These are phyloP conservation scores for Matsumurasca onukii DNA, from an alignment of 1,140 invertebrate genomes.

Conservation along the genomic window DNA sequence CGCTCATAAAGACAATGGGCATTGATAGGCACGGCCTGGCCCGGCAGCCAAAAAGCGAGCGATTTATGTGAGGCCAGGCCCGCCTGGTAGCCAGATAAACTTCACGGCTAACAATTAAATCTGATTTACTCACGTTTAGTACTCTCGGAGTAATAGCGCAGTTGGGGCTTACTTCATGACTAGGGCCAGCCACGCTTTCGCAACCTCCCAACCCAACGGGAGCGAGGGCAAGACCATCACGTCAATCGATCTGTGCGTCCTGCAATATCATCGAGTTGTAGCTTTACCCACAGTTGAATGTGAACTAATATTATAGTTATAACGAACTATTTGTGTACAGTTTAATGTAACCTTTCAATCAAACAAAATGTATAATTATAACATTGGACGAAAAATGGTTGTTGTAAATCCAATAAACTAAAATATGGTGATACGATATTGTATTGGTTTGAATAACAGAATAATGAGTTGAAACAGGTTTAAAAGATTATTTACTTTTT, in stretches of 20 bases:
- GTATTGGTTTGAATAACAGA: no score
- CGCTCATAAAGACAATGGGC: not conserved
- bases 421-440: no score
- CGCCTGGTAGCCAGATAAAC: not conserved
- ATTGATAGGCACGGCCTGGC: not conserved
- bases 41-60: not conserved
- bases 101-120: not conserved
- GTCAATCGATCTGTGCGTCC: not conserved
- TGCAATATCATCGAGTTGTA: no score
- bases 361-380: no score
- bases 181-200: not conserved
- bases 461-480: no score
- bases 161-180: not conserved
- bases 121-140: not conserved
- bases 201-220: not conserved
- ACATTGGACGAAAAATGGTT: no score
- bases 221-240: not conserved
- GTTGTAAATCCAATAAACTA: no score
- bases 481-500: no score
- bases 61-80: not conserved
- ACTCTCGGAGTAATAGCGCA: not conserved
- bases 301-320: no score
- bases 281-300: no score
- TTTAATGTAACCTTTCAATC: no score
- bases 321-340: no score